Conservation (phyloP, 2,113 vertebrate genomes). For the Hypanus sabinus region DNA sequence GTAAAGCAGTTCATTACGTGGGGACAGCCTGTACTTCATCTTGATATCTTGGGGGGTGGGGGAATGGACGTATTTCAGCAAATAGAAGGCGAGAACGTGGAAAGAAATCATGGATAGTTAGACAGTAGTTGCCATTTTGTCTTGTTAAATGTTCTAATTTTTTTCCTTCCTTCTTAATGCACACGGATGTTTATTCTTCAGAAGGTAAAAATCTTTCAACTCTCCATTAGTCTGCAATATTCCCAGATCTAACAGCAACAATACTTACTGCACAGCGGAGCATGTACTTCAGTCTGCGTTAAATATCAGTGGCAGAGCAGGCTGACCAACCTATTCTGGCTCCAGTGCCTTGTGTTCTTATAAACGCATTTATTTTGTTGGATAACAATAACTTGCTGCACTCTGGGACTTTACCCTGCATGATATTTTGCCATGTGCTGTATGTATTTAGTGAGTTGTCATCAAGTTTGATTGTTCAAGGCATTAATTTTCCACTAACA, state of each 20-base stretch:
- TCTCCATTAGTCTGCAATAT: neutral
- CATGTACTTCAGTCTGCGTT: neutral
- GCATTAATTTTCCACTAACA: neutral
- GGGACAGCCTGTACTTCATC: too few species aligned
- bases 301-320: too few species aligned
- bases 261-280: neutral
- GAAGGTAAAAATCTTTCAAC: conserved; percentile 15
- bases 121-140: neutral
- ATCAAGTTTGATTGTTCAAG: neutral
- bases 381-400: neutral
- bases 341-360: too few species aligned
- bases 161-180: neutral
- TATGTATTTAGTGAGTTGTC: neutral
- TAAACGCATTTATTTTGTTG: neutral
- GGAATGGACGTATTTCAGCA: neutral
- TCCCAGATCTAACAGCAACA: neutral
- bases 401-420: neutral
- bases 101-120: neutral
- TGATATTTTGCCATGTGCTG: neutral
- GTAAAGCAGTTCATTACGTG: too few species aligned
- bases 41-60: neutral
- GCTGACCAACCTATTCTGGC: too few species aligned
- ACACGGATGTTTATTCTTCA: neutral
- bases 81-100: neutral
- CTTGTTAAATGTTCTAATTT: neutral